Evolutionary conservation across 2,888 invertebrate species (phyloP), one percentile per base, ranked within the genome.

Genomic region (Gastracanthus pulcherrimus): DNA sequence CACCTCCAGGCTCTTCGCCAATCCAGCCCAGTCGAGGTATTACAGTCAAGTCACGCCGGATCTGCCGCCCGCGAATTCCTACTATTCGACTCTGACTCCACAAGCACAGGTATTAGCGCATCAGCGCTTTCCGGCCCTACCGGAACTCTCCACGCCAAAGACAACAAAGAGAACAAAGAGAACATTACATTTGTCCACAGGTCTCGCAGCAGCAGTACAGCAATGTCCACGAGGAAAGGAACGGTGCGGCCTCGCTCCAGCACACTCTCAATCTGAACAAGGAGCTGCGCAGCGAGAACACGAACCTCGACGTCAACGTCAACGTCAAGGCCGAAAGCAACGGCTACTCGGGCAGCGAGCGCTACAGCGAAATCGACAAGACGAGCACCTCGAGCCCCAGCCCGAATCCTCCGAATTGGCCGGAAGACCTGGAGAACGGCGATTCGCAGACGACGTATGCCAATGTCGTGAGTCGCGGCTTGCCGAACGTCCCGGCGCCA

Each of bases 1-100:
- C 86, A 96, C 95, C 0, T 94, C 94, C 0, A 86, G 89, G 3
- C 89, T 93, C 1, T 91, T 91, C 41, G 84, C 87, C 76, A 89
- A 90, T 75, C 85, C 89, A 0, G 87, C 90, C 0, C 88, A 88
- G 16, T 91, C 90, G 0, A 87, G 92, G 9, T 92, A 92, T 76
- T 92, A 92, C 83, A 92, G 92, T 45, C 92, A 91, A 67, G 92
- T 92, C 3, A 89, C 91, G 0, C 87, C 90, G 0, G 92, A 92
- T 45, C 64, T 86, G n/a, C 71, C 77, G 1, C 45, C 80, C 2
- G 76, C 23, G n/a, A 16, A 16, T 13, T 83, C 66, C 34, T 83
- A 75, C 58, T 78, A 74, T 13, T 48, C 80, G 4, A 31, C 41
- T 58, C 0, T 34, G 7, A 3, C 1, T 19, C 31, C 34, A 23